A percentile compares a stretch with the other conserved stretches of the same genome.
phyloP scores from a whole-genome alignment of 1,140 invertebrate genomes.

The Bacillus rossius region DNA sequence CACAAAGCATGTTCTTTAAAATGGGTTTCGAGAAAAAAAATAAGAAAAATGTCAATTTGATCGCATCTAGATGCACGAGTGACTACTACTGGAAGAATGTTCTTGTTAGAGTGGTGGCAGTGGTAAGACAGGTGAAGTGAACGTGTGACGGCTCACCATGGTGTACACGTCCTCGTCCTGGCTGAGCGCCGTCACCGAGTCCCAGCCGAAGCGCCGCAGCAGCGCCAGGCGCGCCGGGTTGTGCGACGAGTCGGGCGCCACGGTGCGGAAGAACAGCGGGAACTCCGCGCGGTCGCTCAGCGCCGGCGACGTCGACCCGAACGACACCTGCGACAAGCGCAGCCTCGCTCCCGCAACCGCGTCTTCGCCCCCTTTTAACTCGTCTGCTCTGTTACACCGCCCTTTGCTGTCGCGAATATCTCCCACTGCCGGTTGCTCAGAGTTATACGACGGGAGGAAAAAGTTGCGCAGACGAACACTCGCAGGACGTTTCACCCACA shows the following conservation, averaged over 20 bases:
- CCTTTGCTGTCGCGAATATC: not conserved
- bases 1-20: too few relatives aligned
- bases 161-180: slow-evolving; percentile 82
- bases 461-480: too few relatives aligned
- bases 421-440: too few relatives aligned
- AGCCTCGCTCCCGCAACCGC: not conserved
- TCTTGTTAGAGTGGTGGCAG: too few relatives aligned
- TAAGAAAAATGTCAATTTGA: too few relatives aligned
- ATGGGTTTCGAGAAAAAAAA: too few relatives aligned
- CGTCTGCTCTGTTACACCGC: not conserved
- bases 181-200: slow-evolving; percentile 77
- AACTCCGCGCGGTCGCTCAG: slow-evolving; percentile 80
- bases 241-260: slow-evolving; percentile 81
- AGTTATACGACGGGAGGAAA: too few relatives aligned
- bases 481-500: too few relatives aligned
- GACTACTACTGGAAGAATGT: too few relatives aligned
- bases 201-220: slow-evolving; percentile 77
- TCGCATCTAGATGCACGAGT: too few relatives aligned
- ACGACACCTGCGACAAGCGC: slow-evolving; percentile 60
- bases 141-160: too few relatives aligned
- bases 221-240: slow-evolving; percentile 79
- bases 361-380: not conserved
- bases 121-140: too few relatives aligned
- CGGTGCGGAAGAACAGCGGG: slow-evolving; percentile 81
- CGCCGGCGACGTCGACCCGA: slow-evolving; percentile 77